Evolutionary conservation across 2,888 invertebrate species (phyloP).

Genomic region (Taphrorychus bicolor): DNA sequence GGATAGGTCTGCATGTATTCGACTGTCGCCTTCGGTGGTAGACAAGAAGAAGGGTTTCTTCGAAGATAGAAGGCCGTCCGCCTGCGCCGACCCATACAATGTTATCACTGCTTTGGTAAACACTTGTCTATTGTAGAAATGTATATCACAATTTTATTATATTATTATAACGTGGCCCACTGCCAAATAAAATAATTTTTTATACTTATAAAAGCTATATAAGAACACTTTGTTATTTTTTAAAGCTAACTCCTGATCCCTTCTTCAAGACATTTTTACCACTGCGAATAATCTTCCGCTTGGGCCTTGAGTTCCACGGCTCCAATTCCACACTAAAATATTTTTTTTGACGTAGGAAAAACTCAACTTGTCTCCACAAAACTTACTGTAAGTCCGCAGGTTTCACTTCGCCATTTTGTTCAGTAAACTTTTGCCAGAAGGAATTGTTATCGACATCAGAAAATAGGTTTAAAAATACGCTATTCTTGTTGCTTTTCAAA

Average conservation of each 20-base stretch:
- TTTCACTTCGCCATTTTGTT: conserved; percentile 46
- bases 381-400: conserved; percentile 43
- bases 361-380: too few relatives aligned
- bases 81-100: conserved; percentile 89
- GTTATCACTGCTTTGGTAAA: conserved; percentile 82
- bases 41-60: conserved; percentile 91
- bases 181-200: too few relatives aligned
- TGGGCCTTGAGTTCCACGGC: conserved; percentile 43
- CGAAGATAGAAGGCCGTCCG: conserved; percentile 90
- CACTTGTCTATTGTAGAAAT: conserved; percentile 61
- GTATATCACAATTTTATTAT: too few relatives aligned
- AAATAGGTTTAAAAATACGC: conserved; percentile 48
- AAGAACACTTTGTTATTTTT: conserved; percentile 3
- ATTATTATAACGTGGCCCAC: too few relatives aligned
- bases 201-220: not conserved
- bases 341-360: too few relatives aligned
- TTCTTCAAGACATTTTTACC: conserved; percentile 38
- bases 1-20: conserved; percentile 89
- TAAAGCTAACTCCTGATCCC: conserved; percentile 26
- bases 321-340: conserved; percentile 42
- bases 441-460: conserved; percentile 32
- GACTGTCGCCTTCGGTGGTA: conserved; percentile 87
- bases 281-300: conserved; percentile 40
- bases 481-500: conserved; percentile 39
- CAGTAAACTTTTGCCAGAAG: conserved; percentile 46